Percentiles rank a stretch among this genome's conserved stretches.
Evolutionary conservation across 2,113 vertebrate genomes (phyloP).

Genomic region (Seriola rivoliana): DNA sequence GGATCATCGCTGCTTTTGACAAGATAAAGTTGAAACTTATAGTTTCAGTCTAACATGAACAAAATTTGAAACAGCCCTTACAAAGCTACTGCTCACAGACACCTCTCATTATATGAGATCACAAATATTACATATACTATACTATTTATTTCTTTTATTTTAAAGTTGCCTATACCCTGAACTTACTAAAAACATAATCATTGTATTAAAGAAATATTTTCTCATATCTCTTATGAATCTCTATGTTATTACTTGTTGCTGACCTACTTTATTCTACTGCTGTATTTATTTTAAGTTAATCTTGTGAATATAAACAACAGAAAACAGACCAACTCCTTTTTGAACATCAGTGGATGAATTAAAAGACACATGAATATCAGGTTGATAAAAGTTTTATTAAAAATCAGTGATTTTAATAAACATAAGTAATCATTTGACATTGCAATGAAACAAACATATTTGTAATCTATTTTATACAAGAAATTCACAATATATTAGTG

Average conservation of each 20-base stretch:
- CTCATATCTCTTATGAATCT: too few relatives aligned
- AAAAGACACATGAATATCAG: neutral
- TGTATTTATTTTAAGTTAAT: neutral
- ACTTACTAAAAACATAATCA: neutral
- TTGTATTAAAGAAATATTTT: too few relatives aligned
- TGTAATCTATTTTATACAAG: constrained; percentile 18
- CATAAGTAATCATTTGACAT: constrained; percentile 6
- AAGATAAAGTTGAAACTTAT: neutral
- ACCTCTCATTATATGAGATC: too few relatives aligned
- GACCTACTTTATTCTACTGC: neutral
- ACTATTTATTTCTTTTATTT: neutral
- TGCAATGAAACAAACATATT: neutral
- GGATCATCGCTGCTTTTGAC: neutral
- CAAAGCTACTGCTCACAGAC: too few relatives aligned
- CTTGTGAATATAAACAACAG: neutral
- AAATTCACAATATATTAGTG: constrained; percentile 39
- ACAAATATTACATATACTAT: neutral
- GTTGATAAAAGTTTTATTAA: constrained; percentile 60
- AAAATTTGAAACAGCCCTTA: neutral
- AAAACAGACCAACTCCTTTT: neutral
- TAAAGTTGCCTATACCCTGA: neutral
- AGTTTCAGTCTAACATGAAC: neutral
- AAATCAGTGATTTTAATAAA: constrained; percentile 39
- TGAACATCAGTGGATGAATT: neutral
- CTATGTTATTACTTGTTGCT: too few relatives aligned